Percentiles rank a stretch among this genome's conserved stretches.
These are phyloP conservation scores for Cataglyphis livida DNA, from an alignment of 2,888 invertebrate species.

Conservation along the genomic window DNA sequence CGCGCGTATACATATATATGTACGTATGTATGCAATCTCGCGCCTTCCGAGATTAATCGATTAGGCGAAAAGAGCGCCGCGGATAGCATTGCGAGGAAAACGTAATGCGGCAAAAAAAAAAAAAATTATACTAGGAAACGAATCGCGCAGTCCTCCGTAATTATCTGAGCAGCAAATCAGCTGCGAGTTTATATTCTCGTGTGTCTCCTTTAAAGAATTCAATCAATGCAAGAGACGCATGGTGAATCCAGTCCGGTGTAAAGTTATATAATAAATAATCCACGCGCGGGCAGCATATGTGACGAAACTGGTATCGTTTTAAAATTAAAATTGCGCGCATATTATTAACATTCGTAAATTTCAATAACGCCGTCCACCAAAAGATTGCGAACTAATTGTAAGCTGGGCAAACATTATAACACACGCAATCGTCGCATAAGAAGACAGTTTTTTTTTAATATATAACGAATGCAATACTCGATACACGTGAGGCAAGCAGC, in stretches of 20 bases:
- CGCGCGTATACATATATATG: not conserved
- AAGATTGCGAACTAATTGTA: not conserved
- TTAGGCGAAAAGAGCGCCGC: constrained; percentile 59
- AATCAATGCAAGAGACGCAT: not conserved
- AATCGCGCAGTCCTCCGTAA: constrained; percentile 8
- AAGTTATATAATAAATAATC: constrained; percentile 13
- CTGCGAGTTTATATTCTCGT: constrained; percentile 12
- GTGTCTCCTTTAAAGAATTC: not conserved
- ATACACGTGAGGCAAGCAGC: not conserved
- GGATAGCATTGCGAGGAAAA: constrained; percentile 24
- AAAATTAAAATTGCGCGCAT: constrained; percentile 2
- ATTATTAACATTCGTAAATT: constrained; percentile 14
- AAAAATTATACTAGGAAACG: constrained; percentile 7
- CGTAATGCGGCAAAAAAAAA: constrained; percentile 22
- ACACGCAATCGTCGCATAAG: not conserved
- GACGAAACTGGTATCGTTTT: constrained; percentile 10
- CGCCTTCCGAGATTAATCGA: constrained; percentile 49
- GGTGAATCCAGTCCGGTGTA: not conserved
- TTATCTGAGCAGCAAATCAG: constrained; percentile 11
- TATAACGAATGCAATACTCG: not conserved
- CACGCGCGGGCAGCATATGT: not conserved
- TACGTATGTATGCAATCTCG: not conserved
- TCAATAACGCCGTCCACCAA: not conserved
- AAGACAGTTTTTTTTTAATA: not conserved
- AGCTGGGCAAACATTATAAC: not conserved